Conservation (phyloP, 2,888 invertebrate genomes). For the Onchidella celtica region DNA sequence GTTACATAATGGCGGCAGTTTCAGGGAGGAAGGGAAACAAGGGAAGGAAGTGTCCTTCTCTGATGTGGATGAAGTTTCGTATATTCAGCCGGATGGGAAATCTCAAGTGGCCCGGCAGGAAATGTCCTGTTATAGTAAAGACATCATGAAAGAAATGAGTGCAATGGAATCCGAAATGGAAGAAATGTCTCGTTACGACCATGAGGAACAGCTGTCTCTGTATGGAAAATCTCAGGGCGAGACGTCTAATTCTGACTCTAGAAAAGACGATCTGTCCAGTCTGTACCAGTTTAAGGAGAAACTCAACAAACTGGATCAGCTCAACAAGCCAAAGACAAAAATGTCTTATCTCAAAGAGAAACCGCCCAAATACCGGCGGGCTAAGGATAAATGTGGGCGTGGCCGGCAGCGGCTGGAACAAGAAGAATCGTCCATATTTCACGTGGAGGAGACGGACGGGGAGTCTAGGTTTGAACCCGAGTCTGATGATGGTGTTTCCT, state of each 20-base stretch:
- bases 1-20: neutral
- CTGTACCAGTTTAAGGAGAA: constrained; percentile 28
- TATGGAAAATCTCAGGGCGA: neutral
- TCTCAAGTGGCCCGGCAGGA: constrained; percentile 22
- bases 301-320: neutral
- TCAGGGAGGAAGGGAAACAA: neutral
- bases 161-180: constrained; percentile 45
- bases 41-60: constrained; percentile 29
- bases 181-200: constrained; percentile 28
- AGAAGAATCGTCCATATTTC: constrained; percentile 36
- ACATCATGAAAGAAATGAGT: constrained; percentile 49
- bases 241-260: neutral
- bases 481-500: constrained; percentile 26
- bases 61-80: constrained; percentile 23
- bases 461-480: constrained; percentile 10
- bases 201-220: neutral
- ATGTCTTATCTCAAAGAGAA: neutral
- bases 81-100: constrained; percentile 23
- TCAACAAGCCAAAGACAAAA: neutral
- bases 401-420: neutral
- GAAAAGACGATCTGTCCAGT: neutral
- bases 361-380: neutral
- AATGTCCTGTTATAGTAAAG: constrained; percentile 38
- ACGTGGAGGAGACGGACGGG: constrained; percentile 2
- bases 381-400: constrained; percentile 3